Conservation (phyloP, 2,888 invertebrate species). For the Lochmaea capreae region DNA sequence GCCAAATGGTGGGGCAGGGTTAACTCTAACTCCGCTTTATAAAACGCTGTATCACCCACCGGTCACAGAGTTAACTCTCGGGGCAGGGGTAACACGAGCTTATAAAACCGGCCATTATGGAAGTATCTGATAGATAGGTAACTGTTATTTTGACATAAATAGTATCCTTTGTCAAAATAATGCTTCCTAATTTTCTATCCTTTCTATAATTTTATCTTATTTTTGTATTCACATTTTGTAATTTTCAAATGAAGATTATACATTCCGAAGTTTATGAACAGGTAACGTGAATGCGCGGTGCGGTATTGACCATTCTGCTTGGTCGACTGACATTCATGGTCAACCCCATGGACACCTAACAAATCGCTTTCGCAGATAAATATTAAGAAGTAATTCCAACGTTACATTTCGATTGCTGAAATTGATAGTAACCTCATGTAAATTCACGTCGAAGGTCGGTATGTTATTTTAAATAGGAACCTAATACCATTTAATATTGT, state of each 20-base stretch:
- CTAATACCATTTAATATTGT: neutral
- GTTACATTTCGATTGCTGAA: constrained; percentile 15
- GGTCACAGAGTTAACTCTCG: no score
- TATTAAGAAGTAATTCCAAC: constrained; percentile 41
- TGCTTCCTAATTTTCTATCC: neutral
- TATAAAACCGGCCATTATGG: no score
- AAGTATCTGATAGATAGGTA: neutral
- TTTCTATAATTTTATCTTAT: neutral
- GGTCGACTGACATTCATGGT: constrained; percentile 59
- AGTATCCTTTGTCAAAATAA: neutral
- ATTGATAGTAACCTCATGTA: constrained; percentile 8
- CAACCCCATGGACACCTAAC: constrained; percentile 63
- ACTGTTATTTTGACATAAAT: neutral
- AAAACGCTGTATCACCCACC: no score
- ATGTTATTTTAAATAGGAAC: neutral
- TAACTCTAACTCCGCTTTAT: no score
- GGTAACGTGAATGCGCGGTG: no score
- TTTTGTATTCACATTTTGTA: no score
- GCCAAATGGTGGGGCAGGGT: no score
- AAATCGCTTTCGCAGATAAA: constrained; percentile 44
- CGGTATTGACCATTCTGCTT: constrained; percentile 26
- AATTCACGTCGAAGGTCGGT: constrained; percentile 1
- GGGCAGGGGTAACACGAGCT: no score
- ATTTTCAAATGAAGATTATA: no score
- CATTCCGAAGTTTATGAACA: no score